These are phyloP conservation scores for Dallia pectoralis DNA, from an alignment of 2,797 vertebrate genomes.

Conservation along the genomic window DNA sequence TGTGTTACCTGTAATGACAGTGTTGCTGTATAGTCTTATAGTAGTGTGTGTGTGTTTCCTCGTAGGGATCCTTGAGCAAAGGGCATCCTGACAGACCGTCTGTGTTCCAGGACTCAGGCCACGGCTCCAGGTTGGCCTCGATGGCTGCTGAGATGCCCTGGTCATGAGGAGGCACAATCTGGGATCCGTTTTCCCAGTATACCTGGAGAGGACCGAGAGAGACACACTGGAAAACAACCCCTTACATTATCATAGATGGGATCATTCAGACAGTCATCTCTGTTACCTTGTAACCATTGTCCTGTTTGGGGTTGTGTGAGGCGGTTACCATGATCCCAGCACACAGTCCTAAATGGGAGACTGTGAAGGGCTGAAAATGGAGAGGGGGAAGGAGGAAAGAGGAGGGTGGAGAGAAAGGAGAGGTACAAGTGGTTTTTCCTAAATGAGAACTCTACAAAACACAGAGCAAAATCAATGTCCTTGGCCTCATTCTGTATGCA, in stretches of 20 bases:
- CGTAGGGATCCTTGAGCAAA: slow-evolving; percentile 82
- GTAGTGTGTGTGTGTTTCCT: slow-evolving; percentile 79
- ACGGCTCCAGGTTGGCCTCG: slow-evolving; percentile 88
- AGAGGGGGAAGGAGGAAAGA: too few species aligned
- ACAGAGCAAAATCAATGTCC: too few species aligned
- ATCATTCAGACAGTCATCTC: background rate
- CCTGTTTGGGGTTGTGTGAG: slow-evolving; percentile 97
- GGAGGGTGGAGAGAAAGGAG: background rate
- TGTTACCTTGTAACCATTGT: slow-evolving; percentile 96
- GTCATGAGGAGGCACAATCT: slow-evolving; percentile 94
- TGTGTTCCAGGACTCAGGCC: slow-evolving; percentile 88
- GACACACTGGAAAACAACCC: background rate
- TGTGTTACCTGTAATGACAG: slow-evolving; percentile 88
- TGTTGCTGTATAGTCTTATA: slow-evolving; percentile 88
- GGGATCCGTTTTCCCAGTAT: slow-evolving; percentile 96
- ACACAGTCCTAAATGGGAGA: slow-evolving; percentile 85
- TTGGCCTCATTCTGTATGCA: too few species aligned
- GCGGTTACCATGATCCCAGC: slow-evolving; percentile 97
- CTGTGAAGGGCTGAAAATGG: slow-evolving; percentile 88
- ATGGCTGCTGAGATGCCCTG: slow-evolving; percentile 86
- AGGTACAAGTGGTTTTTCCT: too few species aligned
- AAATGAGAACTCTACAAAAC: too few species aligned
- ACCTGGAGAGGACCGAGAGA: slow-evolving; percentile 72
- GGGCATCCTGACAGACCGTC: slow-evolving; percentile 76
- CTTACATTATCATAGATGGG: background rate